Base-by-base conservation (phyloP, 1,140 invertebrate species). In the Rhagoletis zephyria region DNA sequence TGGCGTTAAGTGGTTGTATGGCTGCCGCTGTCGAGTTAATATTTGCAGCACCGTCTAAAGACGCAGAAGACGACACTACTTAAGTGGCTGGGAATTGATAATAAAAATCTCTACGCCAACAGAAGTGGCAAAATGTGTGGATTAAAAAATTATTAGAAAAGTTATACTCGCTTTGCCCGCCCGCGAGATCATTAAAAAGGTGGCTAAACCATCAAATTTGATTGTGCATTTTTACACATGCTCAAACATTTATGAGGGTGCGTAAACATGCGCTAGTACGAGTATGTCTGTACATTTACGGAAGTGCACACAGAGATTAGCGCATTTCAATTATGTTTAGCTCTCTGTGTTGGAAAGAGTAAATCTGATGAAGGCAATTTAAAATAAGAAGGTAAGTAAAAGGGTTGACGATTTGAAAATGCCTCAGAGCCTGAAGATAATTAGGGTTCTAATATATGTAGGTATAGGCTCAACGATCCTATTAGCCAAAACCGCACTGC, bases 81-180 rank as follows among this genome's bases (percentile, higher is more conserved):
- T 74, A 74, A 74, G 67, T 30, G 16, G 12, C 67, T 0, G 67
- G 42, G 67, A 74, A 74, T 74, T 74, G 67, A 74, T 74, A 74
- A 74, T 74, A 74, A 74, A 67, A 74, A 10, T 48, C 10, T 45
- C 4, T 40, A 10, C 65, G 42, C 65, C 2, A 40, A 48, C 51
- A 74, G 42, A 48, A 48, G 67, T 48, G 40, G 1, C 67, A 74
- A 42, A n/a, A 74, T 42, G 40, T 45, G 67, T 74, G 67, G 42
- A 74, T 45, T 74, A 74, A 74, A 74, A 74, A 74, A 74, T 74
- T 74, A 74, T 48, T 30, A 16, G n/a, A 74, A 74, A 74, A 45
- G 3, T 45, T 74, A 74, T 74, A 10, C 51, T 56, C 51, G 10
- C 30, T 30, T 30, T 56, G 42, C 14, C 30, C 30, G 30, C 30